Evolutionary conservation across 2,113 vertebrate species (phyloP).

Genomic region (Alces alces): DNA sequence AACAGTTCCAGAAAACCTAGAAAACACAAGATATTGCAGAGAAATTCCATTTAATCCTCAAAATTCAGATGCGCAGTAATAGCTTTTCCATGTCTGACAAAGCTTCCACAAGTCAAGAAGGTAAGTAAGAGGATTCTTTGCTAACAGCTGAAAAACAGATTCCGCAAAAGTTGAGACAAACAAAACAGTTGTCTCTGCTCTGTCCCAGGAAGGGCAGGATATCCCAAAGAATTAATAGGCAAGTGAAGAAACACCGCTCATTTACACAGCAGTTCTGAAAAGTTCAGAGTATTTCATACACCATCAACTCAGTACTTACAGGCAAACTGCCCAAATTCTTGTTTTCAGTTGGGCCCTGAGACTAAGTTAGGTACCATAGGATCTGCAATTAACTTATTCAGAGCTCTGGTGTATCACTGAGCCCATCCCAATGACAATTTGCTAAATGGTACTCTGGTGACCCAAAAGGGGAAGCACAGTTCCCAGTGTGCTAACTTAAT

Average conservation of each 20-base stretch:
- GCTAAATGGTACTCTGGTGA: conserved; percentile 43
- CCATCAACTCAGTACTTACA: not conserved
- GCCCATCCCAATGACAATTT: conserved; percentile 23
- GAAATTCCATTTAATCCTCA: not conserved
- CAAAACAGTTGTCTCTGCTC: not conserved
- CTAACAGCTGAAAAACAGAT: not conserved
- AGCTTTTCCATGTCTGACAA: not conserved
- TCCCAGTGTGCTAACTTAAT: conserved; percentile 40
- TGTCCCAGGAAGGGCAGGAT: not conserved
- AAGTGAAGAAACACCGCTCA: not conserved
- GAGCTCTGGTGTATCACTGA: not conserved
- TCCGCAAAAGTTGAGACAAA: not conserved
- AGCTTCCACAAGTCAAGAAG: not conserved
- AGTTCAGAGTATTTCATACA: conserved; percentile 18
- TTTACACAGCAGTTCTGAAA: not conserved
- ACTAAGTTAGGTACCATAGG: not conserved
- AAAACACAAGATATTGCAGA: not conserved
- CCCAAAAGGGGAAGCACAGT: not conserved
- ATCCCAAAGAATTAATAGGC: not conserved
- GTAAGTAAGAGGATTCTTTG: not conserved
- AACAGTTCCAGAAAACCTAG: not conserved
- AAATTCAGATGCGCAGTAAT: not conserved
- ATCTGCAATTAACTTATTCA: conserved; percentile 42
- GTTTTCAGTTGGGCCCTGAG: not conserved
- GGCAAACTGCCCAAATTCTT: not conserved